These are phyloP conservation scores for Zonotrichia albicollis DNA, from an alignment of 2,797 vertebrate species.

Conservation along the genomic window DNA sequence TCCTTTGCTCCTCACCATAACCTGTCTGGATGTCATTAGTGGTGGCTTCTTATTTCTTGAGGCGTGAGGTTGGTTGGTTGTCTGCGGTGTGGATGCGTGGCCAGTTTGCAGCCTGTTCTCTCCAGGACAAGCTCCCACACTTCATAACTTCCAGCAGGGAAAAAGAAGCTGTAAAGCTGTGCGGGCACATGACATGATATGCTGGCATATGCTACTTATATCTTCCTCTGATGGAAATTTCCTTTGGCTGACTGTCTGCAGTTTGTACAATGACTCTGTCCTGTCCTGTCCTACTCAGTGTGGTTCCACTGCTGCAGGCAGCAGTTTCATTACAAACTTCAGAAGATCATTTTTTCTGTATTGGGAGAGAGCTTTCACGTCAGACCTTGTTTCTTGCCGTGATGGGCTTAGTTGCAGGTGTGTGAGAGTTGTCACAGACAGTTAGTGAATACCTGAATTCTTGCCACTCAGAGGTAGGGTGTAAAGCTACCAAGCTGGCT, in stretches of 20 bases:
- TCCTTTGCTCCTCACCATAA: not conserved
- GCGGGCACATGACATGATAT: too few relatives aligned
- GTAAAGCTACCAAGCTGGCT: not conserved
- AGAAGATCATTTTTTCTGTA: not conserved
- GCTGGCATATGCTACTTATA: rapidly evolving
- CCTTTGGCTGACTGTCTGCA: not conserved
- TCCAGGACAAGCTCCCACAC: not conserved
- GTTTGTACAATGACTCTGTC: not conserved
- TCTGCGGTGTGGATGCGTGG: not conserved
- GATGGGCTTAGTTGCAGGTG: not conserved
- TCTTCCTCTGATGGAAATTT: not conserved
- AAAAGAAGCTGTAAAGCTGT: not conserved
- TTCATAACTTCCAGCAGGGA: not conserved
- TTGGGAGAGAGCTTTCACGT: not conserved
- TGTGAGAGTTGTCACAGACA: not conserved
- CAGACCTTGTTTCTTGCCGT: not conserved
- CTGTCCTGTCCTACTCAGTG: not conserved
- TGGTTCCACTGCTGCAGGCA: not conserved
- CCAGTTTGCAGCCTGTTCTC: not conserved
- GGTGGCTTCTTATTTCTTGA: not conserved
- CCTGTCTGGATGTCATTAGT: not conserved
- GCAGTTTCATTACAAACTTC: not conserved
- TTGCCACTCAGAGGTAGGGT: not conserved
- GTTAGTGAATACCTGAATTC: not conserved
- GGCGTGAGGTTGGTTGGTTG: not conserved